phyloP scores from a whole-genome alignment of 2,797 vertebrate genomes.

The Otus scops region DNA sequence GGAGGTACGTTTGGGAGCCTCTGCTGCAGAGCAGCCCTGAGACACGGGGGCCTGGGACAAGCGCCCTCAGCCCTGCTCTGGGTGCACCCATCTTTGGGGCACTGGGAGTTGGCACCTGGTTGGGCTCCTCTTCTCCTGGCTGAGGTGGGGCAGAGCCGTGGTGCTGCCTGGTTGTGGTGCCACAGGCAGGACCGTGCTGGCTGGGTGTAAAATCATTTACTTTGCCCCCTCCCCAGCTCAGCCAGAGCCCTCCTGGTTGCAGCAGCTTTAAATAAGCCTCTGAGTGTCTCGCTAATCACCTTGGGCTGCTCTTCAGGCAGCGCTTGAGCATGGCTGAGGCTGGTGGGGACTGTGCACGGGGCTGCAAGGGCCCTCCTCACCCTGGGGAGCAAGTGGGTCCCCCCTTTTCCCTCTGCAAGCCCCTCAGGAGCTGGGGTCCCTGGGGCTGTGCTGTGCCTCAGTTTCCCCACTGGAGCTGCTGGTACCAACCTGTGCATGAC shows the following conservation, averaged over 20 bases:
- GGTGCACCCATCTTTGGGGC: fast-evolving
- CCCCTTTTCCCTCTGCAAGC: background rate
- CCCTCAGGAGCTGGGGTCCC: background rate
- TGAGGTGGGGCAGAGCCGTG: background rate
- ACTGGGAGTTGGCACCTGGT: fast-evolving
- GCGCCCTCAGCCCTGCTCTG: background rate
- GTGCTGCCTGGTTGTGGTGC: background rate
- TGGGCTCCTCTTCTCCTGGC: background rate
- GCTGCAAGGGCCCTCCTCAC: background rate
- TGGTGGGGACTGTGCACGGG: fast-evolving
- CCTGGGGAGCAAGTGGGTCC: background rate
- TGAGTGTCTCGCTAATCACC: slow-evolving; percentile 30
- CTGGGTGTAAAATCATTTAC: background rate
- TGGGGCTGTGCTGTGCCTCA: background rate
- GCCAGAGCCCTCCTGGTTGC: background rate
- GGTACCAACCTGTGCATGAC: fast-evolving
- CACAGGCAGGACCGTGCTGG: background rate
- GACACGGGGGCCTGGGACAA: background rate
- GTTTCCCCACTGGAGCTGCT: background rate
- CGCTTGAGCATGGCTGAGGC: background rate
- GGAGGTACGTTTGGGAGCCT: background rate
- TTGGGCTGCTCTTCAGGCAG: slow-evolving; percentile 21
- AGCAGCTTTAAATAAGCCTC: slow-evolving; percentile 55
- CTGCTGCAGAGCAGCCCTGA: background rate
- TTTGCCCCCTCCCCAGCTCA: background rate